Conservation (phyloP, 2,113 vertebrate genomes). For the Cyanistes caeruleus region DNA sequence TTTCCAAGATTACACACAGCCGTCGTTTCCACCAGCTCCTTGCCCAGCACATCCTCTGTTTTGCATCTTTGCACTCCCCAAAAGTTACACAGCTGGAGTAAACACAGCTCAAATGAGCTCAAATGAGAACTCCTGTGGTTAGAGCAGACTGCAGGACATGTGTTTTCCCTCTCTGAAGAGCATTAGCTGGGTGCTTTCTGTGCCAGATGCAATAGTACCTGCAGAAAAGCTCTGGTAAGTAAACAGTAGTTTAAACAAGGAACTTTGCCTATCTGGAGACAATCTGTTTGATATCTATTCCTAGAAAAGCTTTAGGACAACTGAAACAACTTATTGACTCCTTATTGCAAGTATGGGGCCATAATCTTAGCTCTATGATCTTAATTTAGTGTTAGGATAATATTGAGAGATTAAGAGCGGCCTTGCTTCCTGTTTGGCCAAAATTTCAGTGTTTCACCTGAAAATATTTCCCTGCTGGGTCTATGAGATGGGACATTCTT, state of each 20-base stretch:
- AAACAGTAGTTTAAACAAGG: background rate
- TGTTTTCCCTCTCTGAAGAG: background rate
- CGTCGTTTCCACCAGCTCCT: background rate
- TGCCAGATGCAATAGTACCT: background rate
- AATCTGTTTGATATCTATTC: background rate
- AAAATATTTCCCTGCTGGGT: background rate
- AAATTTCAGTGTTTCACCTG: background rate
- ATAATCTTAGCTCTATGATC: background rate
- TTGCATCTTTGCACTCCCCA: background rate
- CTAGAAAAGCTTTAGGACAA: background rate
- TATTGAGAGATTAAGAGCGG: background rate
- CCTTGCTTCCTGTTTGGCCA: background rate
- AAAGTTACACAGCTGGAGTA: background rate
- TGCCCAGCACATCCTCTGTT: background rate
- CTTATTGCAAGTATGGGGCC: background rate
- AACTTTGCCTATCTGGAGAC: background rate
- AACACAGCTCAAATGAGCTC: background rate
- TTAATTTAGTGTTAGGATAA: background rate
- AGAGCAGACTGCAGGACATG: background rate
- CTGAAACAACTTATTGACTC: background rate
- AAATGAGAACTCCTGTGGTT: background rate
- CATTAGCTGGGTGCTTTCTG: background rate
- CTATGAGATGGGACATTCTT: background rate
- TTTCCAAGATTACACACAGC: background rate
- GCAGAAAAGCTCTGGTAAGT: background rate